These are phyloP conservation scores for Engystomops pustulosus DNA, from an alignment of 2,113 vertebrate genomes.

Conservation along the genomic window DNA sequence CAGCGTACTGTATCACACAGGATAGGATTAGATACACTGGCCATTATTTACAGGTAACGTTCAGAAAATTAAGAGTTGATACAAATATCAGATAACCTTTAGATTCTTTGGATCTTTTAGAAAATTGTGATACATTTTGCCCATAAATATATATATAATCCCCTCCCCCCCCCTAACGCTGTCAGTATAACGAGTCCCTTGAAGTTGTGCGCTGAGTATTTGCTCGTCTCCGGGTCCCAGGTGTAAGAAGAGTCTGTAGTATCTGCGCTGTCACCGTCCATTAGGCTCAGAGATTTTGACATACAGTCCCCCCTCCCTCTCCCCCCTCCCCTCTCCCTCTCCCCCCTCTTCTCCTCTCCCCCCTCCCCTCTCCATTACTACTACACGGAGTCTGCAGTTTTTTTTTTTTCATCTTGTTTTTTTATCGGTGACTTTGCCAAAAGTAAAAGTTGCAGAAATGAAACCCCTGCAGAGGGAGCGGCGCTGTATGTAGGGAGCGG, in stretches of 20 bases:
- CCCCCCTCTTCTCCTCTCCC: neutral
- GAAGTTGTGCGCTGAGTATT: neutral
- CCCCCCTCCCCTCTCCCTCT: neutral
- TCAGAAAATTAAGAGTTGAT: too few species aligned
- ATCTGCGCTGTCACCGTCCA: slow-evolving; percentile 19
- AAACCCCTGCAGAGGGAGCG: neutral
- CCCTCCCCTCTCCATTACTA: neutral
- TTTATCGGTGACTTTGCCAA: slow-evolving; percentile 35
- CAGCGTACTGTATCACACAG: too few species aligned
- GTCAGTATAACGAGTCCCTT: too few species aligned
- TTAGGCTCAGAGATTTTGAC: slow-evolving; percentile 20
- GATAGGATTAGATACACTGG: too few species aligned
- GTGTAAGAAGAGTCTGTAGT: neutral
- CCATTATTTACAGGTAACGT: too few species aligned
- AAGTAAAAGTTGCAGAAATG: slow-evolving; percentile 15
- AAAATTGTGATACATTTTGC: too few species aligned
- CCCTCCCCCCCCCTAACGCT: too few species aligned
- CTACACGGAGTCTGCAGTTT: neutral
- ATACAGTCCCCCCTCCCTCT: neutral
- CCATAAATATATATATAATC: too few species aligned
- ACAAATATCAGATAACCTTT: too few species aligned
- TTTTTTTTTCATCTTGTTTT: neutral
- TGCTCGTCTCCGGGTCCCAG: neutral
- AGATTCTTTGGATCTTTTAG: too few species aligned
- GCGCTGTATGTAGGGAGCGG: neutral